phyloP scores from a whole-genome alignment of 2,797 vertebrate species.

The Cyclopterus lumpus region DNA sequence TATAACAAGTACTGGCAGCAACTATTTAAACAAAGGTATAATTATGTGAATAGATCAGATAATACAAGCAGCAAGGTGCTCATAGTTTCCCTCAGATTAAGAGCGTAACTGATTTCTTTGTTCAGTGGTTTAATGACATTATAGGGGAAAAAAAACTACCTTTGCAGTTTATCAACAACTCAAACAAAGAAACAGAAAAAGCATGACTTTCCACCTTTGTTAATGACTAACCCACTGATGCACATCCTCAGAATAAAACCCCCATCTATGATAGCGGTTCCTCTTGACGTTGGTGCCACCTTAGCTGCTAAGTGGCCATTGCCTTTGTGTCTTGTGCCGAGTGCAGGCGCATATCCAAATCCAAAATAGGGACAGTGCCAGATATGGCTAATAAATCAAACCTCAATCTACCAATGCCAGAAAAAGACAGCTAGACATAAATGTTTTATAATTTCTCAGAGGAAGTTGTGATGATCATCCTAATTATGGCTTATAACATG shows the following conservation, averaged over 20 bases:
- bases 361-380: not conserved
- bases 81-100: not conserved
- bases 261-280: not conserved
- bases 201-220: not conserved
- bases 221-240: not conserved
- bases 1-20: not conserved
- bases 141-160: not conserved
- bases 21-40: not conserved
- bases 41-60: not conserved
- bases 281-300: not conserved
- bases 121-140: slow-evolving; percentile 10
- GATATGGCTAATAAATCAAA: not conserved
- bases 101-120: not conserved
- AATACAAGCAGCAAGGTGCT: not conserved
- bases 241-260: slow-evolving; percentile 13
- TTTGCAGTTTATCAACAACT: not conserved
- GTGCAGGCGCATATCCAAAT: slow-evolving; percentile 1
- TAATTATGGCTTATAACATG: not conserved
- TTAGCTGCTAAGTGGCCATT: not conserved
- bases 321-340: not conserved
- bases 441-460: slow-evolving; percentile 7
- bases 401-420: not conserved
- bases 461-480: slow-evolving; percentile 2
- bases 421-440: not conserved
- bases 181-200: not conserved